phyloP scores from a whole-genome alignment of 2,888 invertebrate species.

The Meghimatium bilineatum region DNA sequence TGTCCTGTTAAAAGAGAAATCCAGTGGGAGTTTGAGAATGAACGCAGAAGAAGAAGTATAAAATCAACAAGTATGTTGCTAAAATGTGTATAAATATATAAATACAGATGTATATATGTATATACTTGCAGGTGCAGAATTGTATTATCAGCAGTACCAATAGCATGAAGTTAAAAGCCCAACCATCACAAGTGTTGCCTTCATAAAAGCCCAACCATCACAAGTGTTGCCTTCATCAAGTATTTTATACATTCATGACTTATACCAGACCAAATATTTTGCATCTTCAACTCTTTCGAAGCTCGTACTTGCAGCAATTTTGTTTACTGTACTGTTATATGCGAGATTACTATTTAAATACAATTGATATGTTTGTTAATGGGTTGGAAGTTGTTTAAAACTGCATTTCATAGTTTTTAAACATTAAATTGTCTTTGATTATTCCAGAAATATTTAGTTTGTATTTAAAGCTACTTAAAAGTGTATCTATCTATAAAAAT shows the following conservation, averaged over 20 bases:
- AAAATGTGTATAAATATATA: no score
- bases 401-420: background rate
- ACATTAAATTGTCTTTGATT: background rate
- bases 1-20: no score
- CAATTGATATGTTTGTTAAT: no score
- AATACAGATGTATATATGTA: background rate
- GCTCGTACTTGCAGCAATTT: background rate
- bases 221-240: background rate
- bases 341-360: no score
- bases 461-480: background rate
- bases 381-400: background rate
- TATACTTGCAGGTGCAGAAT: slow-evolving; percentile 16
- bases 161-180: background rate
- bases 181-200: background rate
- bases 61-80: no score
- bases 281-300: background rate
- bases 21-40: no score
- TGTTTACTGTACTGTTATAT: no score
- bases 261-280: background rate
- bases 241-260: background rate
- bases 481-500: background rate
- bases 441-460: background rate
- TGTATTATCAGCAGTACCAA: slow-evolving; percentile 30
- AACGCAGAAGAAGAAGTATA: no score
- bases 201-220: background rate